These are phyloP conservation scores for Yasuhikotakia modesta DNA, from an alignment of 2,797 vertebrate species.

Conservation along the genomic window DNA sequence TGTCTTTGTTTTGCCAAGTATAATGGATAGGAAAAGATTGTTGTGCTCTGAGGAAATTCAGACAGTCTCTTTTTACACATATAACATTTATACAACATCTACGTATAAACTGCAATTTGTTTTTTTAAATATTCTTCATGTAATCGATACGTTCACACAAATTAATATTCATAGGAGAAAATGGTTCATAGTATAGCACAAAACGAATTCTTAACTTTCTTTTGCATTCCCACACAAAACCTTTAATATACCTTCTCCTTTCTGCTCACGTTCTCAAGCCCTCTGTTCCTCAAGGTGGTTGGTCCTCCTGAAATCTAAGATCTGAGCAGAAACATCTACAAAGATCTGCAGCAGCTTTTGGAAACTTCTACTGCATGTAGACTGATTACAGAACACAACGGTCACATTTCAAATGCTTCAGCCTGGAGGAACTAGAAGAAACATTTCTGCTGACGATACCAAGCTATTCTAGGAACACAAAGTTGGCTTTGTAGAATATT, in stretches of 20 bases:
- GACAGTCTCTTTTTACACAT: slow-evolving; percentile 31
- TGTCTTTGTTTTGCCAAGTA: background rate
- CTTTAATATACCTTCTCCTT: background rate
- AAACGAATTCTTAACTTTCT: slow-evolving; percentile 20
- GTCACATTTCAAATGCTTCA: slow-evolving; percentile 54
- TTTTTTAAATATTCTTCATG: slow-evolving; percentile 28
- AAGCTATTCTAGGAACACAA: slow-evolving; percentile 42
- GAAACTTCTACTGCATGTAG: slow-evolving; percentile 48
- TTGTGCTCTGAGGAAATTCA: slow-evolving; percentile 33
- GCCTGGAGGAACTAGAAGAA: slow-evolving; percentile 49
- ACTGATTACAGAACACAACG: slow-evolving; percentile 42
- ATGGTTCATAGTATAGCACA: slow-evolving; percentile 12
- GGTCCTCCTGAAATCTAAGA: slow-evolving; percentile 47
- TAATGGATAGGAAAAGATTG: background rate
- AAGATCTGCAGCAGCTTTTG: slow-evolving; percentile 54
- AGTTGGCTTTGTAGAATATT: slow-evolving; percentile 36
- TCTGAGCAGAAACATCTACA: slow-evolving; percentile 54
- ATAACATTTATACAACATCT: slow-evolving; percentile 40
- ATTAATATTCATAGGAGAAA: slow-evolving; percentile 14
- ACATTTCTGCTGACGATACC: slow-evolving; percentile 50
- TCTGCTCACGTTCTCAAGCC: slow-evolving; percentile 16
- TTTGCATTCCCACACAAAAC: background rate
- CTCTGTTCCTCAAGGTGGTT: slow-evolving; percentile 8
- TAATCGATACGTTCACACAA: slow-evolving; percentile 26
- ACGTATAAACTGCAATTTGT: slow-evolving; percentile 20